Conservation (phyloP, 2,113 vertebrate genomes). For the Trochalopteron elliotii region DNA sequence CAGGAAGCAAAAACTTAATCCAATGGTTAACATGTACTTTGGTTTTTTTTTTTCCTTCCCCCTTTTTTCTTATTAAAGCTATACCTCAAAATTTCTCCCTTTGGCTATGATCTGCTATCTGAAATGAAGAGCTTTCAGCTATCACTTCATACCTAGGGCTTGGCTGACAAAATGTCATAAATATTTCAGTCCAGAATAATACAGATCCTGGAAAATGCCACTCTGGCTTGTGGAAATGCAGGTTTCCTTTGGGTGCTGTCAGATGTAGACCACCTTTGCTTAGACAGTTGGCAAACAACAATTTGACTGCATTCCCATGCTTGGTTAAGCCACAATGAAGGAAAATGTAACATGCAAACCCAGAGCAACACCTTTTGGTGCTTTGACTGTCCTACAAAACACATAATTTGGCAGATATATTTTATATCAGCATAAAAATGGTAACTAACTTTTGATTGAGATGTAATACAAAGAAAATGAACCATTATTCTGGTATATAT, state of each 20-base stretch:
- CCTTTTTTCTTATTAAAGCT: neutral
- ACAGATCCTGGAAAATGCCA: neutral
- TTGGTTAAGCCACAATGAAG: neutral
- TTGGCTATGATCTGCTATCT: neutral
- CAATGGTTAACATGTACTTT: neutral
- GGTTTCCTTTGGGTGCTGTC: neutral
- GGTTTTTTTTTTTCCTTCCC: rapidly evolving
- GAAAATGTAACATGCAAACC: neutral
- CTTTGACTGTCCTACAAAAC: neutral
- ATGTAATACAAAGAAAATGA: neutral
- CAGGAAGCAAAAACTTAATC: neutral
- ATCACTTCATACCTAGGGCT: neutral
- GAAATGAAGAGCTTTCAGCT: neutral
- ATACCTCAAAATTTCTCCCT: neutral
- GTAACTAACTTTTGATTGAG: neutral
- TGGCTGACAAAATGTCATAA: neutral
- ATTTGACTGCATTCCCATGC: neutral
- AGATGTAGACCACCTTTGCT: neutral
- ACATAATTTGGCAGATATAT: neutral
- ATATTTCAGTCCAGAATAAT: neutral
- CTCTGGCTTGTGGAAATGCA: neutral
- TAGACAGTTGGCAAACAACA: neutral
- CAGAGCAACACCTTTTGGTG: neutral
- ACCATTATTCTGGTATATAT: neutral
- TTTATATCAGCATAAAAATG: neutral